These are phyloP conservation scores for Siniperca undulata DNA, from an alignment of 2,797 vertebrate genomes.

Conservation along the genomic window DNA sequence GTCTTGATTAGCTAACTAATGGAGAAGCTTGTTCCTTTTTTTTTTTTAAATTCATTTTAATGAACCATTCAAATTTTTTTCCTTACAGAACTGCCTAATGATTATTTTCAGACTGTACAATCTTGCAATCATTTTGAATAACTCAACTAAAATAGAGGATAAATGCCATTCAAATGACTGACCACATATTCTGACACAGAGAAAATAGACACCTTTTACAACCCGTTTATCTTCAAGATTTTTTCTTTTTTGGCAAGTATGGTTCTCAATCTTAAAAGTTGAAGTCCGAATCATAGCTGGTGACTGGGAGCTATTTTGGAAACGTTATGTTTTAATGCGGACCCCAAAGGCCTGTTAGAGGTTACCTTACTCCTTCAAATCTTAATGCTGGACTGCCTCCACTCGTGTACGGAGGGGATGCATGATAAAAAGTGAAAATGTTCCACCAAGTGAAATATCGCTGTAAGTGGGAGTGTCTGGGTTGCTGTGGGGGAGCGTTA, in stretches of 20 bases:
- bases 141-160: slow-evolving; percentile 61
- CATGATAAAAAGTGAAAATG: slow-evolving; percentile 74
- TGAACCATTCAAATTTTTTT: slow-evolving; percentile 68
- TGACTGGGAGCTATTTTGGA: slow-evolving; percentile 57
- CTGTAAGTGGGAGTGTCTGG: slow-evolving; percentile 81
- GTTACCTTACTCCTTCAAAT: slow-evolving; percentile 61
- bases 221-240: slow-evolving; percentile 49
- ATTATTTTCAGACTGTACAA: slow-evolving; percentile 69
- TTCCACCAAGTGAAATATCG: slow-evolving; percentile 82
- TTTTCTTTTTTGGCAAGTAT: slow-evolving; percentile 28
- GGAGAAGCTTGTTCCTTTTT: slow-evolving; percentile 44
- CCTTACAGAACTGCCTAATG: slow-evolving; percentile 55
- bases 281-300: slow-evolving; percentile 48
- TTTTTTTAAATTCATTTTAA: slow-evolving; percentile 57
- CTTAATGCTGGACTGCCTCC: slow-evolving; percentile 53
- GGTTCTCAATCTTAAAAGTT: slow-evolving; percentile 63
- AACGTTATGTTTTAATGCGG: slow-evolving; percentile 60
- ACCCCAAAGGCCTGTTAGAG: slow-evolving; percentile 61
- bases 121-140: slow-evolving; percentile 66
- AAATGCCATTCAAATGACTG: slow-evolving; percentile 61
- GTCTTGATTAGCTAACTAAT: slow-evolving; percentile 71
- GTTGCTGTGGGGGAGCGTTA: slow-evolving; percentile 84
- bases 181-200: slow-evolving; percentile 55
- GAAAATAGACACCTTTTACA: slow-evolving; percentile 51
- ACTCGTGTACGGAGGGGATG: slow-evolving; percentile 52